Evolutionary conservation across 2,888 invertebrate genomes (phyloP), one percentile per base, ranked within the genome.

Genomic region (Euplagia quadripunctaria): DNA sequence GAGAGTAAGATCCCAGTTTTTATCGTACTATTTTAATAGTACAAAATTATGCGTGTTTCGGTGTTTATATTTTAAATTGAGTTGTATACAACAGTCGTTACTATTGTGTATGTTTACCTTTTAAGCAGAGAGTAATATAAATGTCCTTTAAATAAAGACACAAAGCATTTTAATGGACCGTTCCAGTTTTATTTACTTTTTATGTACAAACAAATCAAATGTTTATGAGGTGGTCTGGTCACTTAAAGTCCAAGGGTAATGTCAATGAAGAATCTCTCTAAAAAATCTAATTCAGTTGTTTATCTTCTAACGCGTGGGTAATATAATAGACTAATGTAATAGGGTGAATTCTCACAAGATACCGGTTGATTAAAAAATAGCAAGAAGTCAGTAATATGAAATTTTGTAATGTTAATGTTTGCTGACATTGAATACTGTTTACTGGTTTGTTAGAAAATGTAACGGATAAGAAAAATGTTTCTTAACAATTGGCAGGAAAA

Each of bases 91-190:
- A 31, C 12, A 31, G 61, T 61, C 61, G 31, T 12, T 20, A 58
- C 12, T 58, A 11, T 9, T 61, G 31, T 61, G 61, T 14, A 4
- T 66, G 41, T 66, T 51, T 41, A 51, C 31, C 66, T 51, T 51
- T 16, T 16, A 41, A 41, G 14, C 41, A 12, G 41, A 65, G 55
- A 75, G 69, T 63, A 68, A 11, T 12, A 72, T 83, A 71, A 83
- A 83, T 75, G 84, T 84, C 78, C 3, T 51, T 20, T 67, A 81
- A 79, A 83, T 83, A 71, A 72, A 77, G 82, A 84, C 58, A 31
- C 72, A 76, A 58, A 49, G 20, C 66, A 41, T 66, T 71, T 76
- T 71, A 64, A 41, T 17, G 0, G 69, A 58, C 70, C 70, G 68
- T 71, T 64, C n/a, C 20, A 55, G 64, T 76, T 83, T 68, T 73